phyloP scores from a whole-genome alignment of 92 coral and sea anemone species.

The Paramuricea clavata region DNA sequence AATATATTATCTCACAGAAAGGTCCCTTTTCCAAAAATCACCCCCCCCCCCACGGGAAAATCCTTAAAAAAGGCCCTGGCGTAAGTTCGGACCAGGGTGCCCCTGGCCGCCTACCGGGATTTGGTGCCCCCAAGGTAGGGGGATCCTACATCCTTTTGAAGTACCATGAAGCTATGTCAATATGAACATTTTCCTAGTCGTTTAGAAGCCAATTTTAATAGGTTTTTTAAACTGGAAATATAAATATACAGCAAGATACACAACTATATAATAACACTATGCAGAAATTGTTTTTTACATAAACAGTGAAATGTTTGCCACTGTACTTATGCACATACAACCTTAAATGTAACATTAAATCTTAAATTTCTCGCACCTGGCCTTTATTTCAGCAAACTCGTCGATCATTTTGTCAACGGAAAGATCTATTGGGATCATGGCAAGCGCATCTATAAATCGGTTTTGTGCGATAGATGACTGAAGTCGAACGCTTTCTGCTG shows the following conservation, averaged over 20 bases:
- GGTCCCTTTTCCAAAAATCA: too few species aligned
- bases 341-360: not conserved
- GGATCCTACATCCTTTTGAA: too few species aligned
- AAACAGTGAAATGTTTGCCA: not conserved
- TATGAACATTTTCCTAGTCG: slow-evolving; percentile 2
- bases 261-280: not conserved
- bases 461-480: slow-evolving; percentile 1
- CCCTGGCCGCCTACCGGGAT: too few species aligned
- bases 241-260: not conserved
- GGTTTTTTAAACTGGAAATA: not conserved
- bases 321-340: too few species aligned
- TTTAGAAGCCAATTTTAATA: not conserved
- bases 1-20: too few species aligned
- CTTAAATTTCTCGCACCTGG: slow-evolving; percentile 10
- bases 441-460: slow-evolving; percentile 14
- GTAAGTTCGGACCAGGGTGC: too few species aligned
- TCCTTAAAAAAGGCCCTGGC: too few species aligned
- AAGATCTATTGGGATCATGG: slow-evolving; percentile 12
- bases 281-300: too few species aligned
- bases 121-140: too few species aligned
- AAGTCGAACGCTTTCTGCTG: slow-evolving; percentile 25
- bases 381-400: slow-evolving; percentile 10
- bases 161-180: not conserved
- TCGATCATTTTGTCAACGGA: slow-evolving; percentile 22
- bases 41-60: too few species aligned